phyloP scores from a whole-genome alignment of 2,888 invertebrate genomes.

The Habroteleia sp. region DNA sequence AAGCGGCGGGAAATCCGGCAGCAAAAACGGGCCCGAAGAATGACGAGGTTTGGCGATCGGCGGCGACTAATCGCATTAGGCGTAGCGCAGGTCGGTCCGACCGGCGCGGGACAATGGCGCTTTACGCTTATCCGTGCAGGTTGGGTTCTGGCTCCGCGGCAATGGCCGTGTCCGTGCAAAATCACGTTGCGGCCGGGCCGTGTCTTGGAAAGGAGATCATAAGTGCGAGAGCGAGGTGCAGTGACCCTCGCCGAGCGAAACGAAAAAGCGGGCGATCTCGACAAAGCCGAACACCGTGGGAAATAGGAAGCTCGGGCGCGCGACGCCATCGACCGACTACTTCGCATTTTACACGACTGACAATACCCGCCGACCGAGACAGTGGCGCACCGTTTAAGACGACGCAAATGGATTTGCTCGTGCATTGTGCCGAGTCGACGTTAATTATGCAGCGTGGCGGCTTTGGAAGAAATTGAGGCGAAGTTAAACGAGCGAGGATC shows the following conservation, averaged over 20 bases:
- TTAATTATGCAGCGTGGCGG: too few species aligned
- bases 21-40: background rate
- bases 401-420: constrained; percentile 37
- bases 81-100: too few species aligned
- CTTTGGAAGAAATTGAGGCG: too few species aligned
- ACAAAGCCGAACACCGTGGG: constrained; percentile 76
- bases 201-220: constrained; percentile 60
- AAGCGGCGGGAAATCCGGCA: background rate
- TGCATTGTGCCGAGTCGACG: constrained; percentile 38
- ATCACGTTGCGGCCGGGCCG: constrained; percentile 55
- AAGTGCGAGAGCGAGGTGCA: constrained; percentile 61
- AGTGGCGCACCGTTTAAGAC: constrained; percentile 17
- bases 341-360: constrained; percentile 60
- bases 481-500: too few species aligned
- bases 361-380: constrained; percentile 28
- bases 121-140: constrained; percentile 36
- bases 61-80: constrained; percentile 35
- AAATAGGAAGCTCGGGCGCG: constrained; percentile 71
- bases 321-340: constrained; percentile 36
- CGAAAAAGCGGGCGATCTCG: constrained; percentile 64
- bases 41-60: constrained; percentile 19
- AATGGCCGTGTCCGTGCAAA: constrained; percentile 62
- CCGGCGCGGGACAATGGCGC: constrained; percentile 40
- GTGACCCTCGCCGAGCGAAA: constrained; percentile 63
- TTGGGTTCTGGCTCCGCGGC: constrained; percentile 30